Evolutionary conservation across 2,888 invertebrate genomes (phyloP).

Genomic region (Athalia cordata): DNA sequence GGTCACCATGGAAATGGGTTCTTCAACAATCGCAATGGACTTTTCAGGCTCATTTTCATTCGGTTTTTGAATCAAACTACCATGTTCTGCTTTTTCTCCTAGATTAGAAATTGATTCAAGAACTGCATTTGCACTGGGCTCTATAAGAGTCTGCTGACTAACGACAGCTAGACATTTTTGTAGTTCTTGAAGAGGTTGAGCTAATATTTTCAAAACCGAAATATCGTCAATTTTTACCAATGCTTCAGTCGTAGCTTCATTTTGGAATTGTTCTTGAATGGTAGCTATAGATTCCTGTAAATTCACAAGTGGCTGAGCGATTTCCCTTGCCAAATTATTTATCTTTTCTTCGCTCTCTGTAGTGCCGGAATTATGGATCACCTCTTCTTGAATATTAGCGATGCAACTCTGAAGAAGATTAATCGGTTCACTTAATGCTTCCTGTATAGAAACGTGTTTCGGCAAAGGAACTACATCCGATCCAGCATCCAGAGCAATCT

Average conservation of each 20-base stretch:
- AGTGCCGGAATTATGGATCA: constrained; percentile 54
- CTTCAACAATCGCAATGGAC: constrained; percentile 57
- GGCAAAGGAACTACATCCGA: constrained; percentile 67
- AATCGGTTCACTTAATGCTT: constrained; percentile 69
- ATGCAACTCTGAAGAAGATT: constrained; percentile 64
- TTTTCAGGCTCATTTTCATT: constrained; percentile 63
- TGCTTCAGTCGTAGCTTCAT: constrained; percentile 46
- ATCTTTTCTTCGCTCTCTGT: constrained; percentile 56
- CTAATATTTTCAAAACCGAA: constrained; percentile 71
- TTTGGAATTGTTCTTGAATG: constrained; percentile 50
- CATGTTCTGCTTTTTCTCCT: constrained; percentile 70
- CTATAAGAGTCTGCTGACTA: constrained; percentile 61
- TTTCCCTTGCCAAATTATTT: constrained; percentile 60
- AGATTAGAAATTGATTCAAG: constrained; percentile 54
- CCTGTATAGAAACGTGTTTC: constrained; percentile 3
- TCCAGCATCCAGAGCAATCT: constrained; percentile 64
- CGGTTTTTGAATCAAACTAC: constrained; percentile 52
- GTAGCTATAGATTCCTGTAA: constrained; percentile 65
- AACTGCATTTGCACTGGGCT: constrained; percentile 70
- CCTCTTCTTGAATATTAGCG: constrained; percentile 62
- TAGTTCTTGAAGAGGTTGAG: constrained; percentile 74
- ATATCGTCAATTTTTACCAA: constrained; percentile 51
- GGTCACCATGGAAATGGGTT: constrained; percentile 59
- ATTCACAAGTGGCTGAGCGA: constrained; percentile 66
- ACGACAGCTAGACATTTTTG: constrained; percentile 74